Conservation (phyloP, 2,888 invertebrate species). For the Campoplex capitator region DNA sequence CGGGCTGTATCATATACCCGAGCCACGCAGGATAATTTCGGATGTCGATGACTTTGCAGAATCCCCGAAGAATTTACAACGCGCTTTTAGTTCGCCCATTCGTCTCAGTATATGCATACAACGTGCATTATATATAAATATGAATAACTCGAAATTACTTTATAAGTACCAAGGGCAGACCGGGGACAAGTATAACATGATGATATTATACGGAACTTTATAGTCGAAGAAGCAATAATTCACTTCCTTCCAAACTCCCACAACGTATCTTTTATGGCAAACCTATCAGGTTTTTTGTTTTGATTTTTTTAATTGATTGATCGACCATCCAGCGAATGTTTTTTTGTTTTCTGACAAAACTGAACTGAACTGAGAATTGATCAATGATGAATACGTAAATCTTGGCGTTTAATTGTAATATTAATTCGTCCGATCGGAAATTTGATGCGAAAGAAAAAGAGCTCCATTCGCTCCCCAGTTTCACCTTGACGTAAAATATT, state of each 20-base stretch:
- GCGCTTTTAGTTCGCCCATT: conserved; percentile 23
- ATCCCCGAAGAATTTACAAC: conserved; percentile 46
- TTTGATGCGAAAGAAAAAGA: background rate
- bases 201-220: no score
- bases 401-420: background rate
- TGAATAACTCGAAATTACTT: background rate
- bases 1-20: background rate
- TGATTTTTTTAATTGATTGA: background rate
- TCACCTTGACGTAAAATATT: background rate
- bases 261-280: background rate
- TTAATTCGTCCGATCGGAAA: background rate
- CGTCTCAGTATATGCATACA: conserved; percentile 2
- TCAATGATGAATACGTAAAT: background rate
- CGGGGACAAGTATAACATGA: no score
- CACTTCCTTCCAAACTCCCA: background rate
- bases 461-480: background rate
- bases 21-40: conserved; percentile 39
- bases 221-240: background rate
- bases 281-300: background rate
- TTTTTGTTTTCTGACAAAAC: background rate
- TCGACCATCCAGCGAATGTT: background rate
- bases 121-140: background rate
- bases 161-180: background rate
- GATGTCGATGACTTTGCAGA: conserved; percentile 58
- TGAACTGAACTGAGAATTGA: background rate